Conservation (phyloP, 1,140 invertebrate species). For the Penaeus vannamei region DNA sequence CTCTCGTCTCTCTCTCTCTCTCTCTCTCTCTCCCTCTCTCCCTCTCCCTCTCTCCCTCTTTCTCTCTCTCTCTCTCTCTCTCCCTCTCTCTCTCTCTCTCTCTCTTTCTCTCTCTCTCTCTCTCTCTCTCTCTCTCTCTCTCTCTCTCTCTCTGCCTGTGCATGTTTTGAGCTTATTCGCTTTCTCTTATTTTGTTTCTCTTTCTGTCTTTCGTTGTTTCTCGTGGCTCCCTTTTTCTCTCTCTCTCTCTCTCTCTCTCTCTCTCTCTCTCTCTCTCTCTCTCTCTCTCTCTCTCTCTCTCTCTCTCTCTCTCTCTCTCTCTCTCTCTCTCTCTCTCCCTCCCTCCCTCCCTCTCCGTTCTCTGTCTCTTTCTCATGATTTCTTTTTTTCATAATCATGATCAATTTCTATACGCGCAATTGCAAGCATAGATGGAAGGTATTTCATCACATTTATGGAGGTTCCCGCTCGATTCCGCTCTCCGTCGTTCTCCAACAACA, state of each 20-base stretch:
- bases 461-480: too few relatives aligned
- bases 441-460: too few relatives aligned
- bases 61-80: not conserved
- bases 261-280: not conserved
- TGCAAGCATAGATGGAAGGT: too few relatives aligned
- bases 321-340: not conserved
- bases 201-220: not conserved
- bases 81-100: not conserved
- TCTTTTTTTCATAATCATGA: not conserved
- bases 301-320: conserved; percentile 28
- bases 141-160: conserved; percentile 2
- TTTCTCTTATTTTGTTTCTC: not conserved
- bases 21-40: too few relatives aligned
- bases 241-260: not conserved
- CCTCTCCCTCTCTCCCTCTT: not conserved
- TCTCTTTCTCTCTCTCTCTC: conserved; percentile 1
- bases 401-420: not conserved
- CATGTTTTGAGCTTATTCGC: conserved; percentile 2
- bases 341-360: not conserved
- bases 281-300: not conserved
- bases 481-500: too few relatives aligned
- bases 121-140: conserved; percentile 18
- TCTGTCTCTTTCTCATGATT: not conserved
- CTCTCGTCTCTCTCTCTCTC: too few relatives aligned
- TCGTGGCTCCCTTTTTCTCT: not conserved